These are phyloP conservation scores for Netelia fuscicornis DNA, from an alignment of 2,888 invertebrate genomes.

Conservation along the genomic window DNA sequence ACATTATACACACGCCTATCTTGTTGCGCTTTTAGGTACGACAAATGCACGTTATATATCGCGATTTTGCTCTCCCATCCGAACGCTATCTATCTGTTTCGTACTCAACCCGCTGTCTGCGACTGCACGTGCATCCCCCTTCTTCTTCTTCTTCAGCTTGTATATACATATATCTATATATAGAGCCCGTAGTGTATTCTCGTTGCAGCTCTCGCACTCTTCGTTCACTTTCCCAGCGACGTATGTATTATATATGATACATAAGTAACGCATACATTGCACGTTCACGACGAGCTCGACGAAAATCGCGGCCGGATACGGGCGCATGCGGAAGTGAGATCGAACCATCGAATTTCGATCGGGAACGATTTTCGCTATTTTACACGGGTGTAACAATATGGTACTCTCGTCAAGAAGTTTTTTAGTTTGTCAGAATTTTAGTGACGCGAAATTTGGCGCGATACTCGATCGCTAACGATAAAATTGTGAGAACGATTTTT, in stretches of 20 bases:
- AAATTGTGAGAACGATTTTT: background rate
- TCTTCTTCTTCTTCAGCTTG: background rate
- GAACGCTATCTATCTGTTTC: background rate
- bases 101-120: slow-evolving; percentile 56
- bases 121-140: slow-evolving; percentile 55
- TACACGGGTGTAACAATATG: too few species aligned
- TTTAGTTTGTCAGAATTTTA: slow-evolving; percentile 5
- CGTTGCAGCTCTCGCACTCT: slow-evolving; percentile 27
- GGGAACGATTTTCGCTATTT: background rate
- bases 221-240: slow-evolving; percentile 51
- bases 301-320: slow-evolving; percentile 1
- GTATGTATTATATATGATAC: background rate
- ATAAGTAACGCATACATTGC: background rate
- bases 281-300: slow-evolving; percentile 2
- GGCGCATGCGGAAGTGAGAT: slow-evolving; percentile 30
- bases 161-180: slow-evolving; percentile 22
- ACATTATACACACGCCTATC: slow-evolving; percentile 67
- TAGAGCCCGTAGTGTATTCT: slow-evolving; percentile 18
- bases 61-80: slow-evolving; percentile 11
- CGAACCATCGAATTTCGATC: slow-evolving; percentile 69
- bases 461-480: slow-evolving; percentile 12
- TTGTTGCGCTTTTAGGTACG: slow-evolving; percentile 70
- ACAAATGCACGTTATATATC: slow-evolving; percentile 52
- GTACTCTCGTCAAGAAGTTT: slow-evolving; percentile 46
- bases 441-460: background rate